Evolutionary conservation across 2,888 invertebrate species (phyloP), one percentile per base, ranked within the genome.

Genomic region (Chalcis sispes): DNA sequence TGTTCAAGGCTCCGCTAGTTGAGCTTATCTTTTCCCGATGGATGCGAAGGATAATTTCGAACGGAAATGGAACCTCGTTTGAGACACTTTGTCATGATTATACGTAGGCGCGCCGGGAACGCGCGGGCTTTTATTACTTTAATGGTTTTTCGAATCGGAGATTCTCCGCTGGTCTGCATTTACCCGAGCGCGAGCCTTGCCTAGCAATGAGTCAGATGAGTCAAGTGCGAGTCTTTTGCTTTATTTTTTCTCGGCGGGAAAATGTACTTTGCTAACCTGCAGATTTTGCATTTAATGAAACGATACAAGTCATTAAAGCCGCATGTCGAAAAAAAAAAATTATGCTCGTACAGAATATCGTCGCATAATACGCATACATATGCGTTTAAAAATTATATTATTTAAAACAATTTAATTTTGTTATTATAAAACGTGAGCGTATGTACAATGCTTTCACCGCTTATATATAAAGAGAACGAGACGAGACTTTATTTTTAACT

Each of bases 51-150:
- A 62, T 71, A 61, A 62, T 62, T 72, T 61, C 58, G 40, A 67
- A 36, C 73, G 73, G 73, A 73, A 73, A 73, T 73, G 73, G 61
- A 67, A 54, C 20, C 73, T 73, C 73, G 61, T 54, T 73, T 48
- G 59, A 66, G 66, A 72, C 61, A 52, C 61, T 66, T 52, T 67
- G 67, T 61, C 61, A 29, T 61, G 66, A 67, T 73, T 73, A 32
- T 48, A 58, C 18, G 50, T 3, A 25, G 42, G 1, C 23, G 18
- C 23, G 18, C 2, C 18, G 29, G 61, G 61, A 56, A 23, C 42
- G 58, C 56, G 25, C 32, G 56, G 20, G 58, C 59, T 61, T 66
- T 73, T 73, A 73, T 66, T 73, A 72, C 48, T 58, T 46, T 65
- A 65, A 65, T 65, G 72, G 58, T 64, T 64, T 64, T 46, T 72